A percentile compares a stretch with the other conserved stretches of the same genome.
These are phyloP conservation scores for Junonia oenone DNA, from an alignment of 2,888 invertebrate species.

Conservation along the genomic window DNA sequence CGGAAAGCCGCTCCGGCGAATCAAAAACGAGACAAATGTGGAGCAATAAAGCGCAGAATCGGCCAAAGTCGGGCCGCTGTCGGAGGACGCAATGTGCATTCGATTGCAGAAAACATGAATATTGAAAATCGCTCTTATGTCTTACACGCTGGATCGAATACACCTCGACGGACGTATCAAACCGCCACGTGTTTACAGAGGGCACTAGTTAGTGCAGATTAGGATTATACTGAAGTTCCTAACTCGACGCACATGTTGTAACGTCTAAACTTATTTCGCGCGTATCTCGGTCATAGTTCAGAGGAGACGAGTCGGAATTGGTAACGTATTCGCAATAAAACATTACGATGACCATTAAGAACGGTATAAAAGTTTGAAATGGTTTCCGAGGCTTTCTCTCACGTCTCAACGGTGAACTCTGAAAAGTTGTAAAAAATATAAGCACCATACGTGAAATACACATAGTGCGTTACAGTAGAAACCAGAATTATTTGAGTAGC, in stretches of 20 bases:
- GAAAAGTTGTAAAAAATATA: background rate
- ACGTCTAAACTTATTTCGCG: slow-evolving; percentile 40
- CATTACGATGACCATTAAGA: slow-evolving; percentile 34
- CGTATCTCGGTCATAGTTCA: slow-evolving; percentile 16
- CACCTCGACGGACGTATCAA: slow-evolving; percentile 42
- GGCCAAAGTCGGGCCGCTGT: slow-evolving; percentile 36
- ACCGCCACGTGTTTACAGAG: slow-evolving; percentile 70
- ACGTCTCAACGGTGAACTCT: background rate
- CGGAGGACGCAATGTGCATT: slow-evolving; percentile 62
- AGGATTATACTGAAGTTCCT: slow-evolving; percentile 46
- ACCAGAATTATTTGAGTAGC: background rate
- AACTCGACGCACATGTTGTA: slow-evolving; percentile 57
- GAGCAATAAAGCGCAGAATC: slow-evolving; percentile 55
- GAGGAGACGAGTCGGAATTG: slow-evolving; percentile 21
- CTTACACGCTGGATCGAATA: slow-evolving; percentile 57
- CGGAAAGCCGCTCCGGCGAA: slow-evolving; percentile 35
- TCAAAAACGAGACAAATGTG: slow-evolving; percentile 46
- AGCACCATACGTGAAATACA: background rate
- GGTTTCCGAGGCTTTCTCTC: slow-evolving; percentile 38
- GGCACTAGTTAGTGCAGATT: slow-evolving; percentile 55
- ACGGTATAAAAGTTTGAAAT: slow-evolving; percentile 32
- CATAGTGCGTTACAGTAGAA: background rate
- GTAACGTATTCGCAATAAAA: slow-evolving; percentile 33
- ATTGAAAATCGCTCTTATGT: slow-evolving; percentile 72
- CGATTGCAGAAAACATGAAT: slow-evolving; percentile 58